These are phyloP conservation scores for Aplysia californica DNA, from an alignment of 1,140 invertebrate species.

Conservation along the genomic window DNA sequence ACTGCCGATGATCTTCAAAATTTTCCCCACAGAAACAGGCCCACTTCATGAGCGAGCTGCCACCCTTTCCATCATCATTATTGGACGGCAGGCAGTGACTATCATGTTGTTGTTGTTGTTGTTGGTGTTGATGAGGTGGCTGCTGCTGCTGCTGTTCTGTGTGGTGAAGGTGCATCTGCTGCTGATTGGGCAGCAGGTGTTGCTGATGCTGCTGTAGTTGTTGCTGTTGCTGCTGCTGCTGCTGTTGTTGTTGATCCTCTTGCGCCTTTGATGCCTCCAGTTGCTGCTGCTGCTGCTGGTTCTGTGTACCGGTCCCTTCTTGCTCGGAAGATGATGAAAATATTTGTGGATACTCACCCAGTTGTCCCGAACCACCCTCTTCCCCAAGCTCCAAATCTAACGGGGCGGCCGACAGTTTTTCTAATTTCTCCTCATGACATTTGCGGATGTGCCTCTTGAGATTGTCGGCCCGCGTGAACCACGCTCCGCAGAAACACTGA, in stretches of 20 bases:
- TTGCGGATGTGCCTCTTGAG: conserved; percentile 23
- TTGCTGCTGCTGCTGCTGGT: background rate
- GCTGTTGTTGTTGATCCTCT: background rate
- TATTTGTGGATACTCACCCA: background rate
- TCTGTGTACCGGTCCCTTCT: background rate
- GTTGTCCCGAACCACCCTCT: background rate
- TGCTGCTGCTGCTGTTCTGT: background rate
- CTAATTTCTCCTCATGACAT: conserved; percentile 27
- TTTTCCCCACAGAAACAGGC: conserved; percentile 28
- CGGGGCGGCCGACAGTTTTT: conserved; percentile 3
- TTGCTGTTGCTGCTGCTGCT: background rate
- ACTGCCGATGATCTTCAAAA: conserved; percentile 17
- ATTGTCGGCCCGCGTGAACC: conserved; percentile 29
- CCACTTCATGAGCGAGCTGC: too few species aligned
- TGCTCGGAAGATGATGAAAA: background rate
- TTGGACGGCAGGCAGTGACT: background rate
- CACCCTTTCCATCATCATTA: too few species aligned
- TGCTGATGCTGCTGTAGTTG: background rate
- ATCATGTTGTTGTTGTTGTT: background rate
- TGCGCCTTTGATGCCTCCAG: background rate
- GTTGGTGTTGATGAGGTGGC: background rate
- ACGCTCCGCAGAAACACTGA: conserved; percentile 27
- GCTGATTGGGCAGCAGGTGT: background rate
- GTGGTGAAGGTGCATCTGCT: background rate
- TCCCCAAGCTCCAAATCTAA: conserved; percentile 8